A percentile compares a stretch with the other conserved stretches of the same genome.
Evolutionary conservation across 2,113 vertebrate genomes (phyloP).

Genomic region (Plotosus lineatus): DNA sequence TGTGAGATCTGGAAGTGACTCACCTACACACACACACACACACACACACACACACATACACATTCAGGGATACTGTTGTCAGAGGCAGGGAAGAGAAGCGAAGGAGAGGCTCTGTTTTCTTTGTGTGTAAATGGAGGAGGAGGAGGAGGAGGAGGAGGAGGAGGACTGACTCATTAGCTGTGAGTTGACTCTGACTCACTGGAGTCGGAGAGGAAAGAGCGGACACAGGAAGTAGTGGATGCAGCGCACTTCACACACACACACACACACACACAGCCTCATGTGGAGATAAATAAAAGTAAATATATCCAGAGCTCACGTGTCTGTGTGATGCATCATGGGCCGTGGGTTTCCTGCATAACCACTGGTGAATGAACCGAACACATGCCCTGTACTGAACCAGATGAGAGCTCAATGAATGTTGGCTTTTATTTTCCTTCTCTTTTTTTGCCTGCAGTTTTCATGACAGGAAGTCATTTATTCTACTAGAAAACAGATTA

Average conservation of each 20-base stretch:
- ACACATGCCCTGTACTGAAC: not conserved
- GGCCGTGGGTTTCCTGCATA: slow-evolving; percentile 4
- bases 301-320: slow-evolving; percentile 25
- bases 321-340: slow-evolving; percentile 34
- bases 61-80: not conserved
- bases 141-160: slow-evolving; percentile 8
- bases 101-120: slow-evolving; percentile 2
- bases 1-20: slow-evolving; percentile 32
- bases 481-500: no score
- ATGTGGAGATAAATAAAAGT: not conserved
- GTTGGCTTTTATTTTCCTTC: not conserved
- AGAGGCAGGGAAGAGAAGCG: not conserved
- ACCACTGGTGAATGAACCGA: not conserved
- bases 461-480: not conserved
- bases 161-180: slow-evolving; percentile 32
- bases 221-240: slow-evolving; percentile 14
- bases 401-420: not conserved
- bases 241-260: not conserved
- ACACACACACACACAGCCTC: slow-evolving; percentile 4
- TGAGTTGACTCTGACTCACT: slow-evolving; percentile 41
- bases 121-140: slow-evolving; percentile 27
- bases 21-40: slow-evolving; percentile 8
- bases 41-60: slow-evolving; percentile 6
- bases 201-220: slow-evolving; percentile 12
- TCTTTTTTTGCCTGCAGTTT: not conserved